Percentiles rank a stretch among this genome's conserved stretches.
Conservation (phyloP, 1,140 invertebrate genomes). For the Notospermus geniculatus region DNA sequence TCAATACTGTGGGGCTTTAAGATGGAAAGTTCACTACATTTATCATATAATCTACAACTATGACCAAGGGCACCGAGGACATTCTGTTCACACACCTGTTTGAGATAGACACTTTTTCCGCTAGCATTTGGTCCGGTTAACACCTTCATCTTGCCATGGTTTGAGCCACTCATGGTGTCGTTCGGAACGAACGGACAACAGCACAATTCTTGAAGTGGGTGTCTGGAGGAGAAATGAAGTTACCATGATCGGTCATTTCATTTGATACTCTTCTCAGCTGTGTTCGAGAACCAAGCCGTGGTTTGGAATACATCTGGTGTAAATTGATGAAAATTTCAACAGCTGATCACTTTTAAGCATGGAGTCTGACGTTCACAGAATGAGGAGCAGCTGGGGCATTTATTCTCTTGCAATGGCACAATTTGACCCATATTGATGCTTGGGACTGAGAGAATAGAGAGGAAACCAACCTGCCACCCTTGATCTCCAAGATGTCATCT, state of each 20-base stretch:
- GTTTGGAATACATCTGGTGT: constrained; percentile 40
- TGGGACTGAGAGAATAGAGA: too few species aligned
- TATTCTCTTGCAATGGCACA: too few species aligned
- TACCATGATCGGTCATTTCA: neutral
- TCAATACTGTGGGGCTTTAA: too few species aligned
- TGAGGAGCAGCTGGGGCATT: too few species aligned
- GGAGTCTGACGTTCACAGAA: too few species aligned
- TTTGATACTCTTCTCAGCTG: neutral
- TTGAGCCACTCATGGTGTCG: constrained; percentile 62
- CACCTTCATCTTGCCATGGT: constrained; percentile 68
- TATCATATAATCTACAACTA: too few species aligned
- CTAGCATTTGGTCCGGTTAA: constrained; percentile 86
- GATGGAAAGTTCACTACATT: too few species aligned
- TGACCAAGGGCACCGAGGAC: neutral
- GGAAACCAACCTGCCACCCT: too few species aligned
- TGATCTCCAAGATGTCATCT: constrained; percentile 65
- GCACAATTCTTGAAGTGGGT: constrained; percentile 73
- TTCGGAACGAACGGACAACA: constrained; percentile 72
- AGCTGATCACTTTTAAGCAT: too few species aligned
- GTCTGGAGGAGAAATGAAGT: constrained; percentile 54
- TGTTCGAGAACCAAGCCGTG: neutral
- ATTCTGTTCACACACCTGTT: constrained; percentile 64
- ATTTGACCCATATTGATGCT: too few species aligned
- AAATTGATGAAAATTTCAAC: too few species aligned
- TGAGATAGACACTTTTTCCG: constrained; percentile 89